A percentile compares a stretch with the other conserved stretches of the same genome.
These are phyloP conservation scores for Molossus alvarezi DNA, from an alignment of 2,797 vertebrate species.

Conservation along the genomic window DNA sequence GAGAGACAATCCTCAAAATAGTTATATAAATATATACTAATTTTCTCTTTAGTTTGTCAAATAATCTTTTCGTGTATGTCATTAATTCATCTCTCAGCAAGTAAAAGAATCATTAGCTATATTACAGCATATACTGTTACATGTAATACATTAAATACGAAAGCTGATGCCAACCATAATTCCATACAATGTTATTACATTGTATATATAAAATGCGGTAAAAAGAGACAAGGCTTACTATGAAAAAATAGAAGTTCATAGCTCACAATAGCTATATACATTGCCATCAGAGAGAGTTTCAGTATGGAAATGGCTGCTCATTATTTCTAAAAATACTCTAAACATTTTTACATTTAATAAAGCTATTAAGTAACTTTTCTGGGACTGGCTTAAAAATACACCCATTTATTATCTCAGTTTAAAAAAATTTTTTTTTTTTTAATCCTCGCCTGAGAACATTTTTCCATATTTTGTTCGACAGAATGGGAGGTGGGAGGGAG, in stretches of 20 bases:
- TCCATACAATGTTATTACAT: not conserved
- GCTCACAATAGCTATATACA: not conserved
- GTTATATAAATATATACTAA: not conserved
- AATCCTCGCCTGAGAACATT: too few relatives aligned
- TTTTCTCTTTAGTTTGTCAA: conserved; percentile 5
- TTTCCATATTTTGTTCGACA: too few relatives aligned
- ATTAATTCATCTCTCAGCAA: conserved; percentile 14
- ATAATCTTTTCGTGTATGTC: not conserved
- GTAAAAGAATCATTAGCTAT: not conserved
- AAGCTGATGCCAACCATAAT: not conserved
- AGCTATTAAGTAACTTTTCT: not conserved
- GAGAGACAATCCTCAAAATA: not conserved
- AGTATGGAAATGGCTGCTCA: not conserved
- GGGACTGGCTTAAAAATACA: not conserved
- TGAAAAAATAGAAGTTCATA: not conserved
- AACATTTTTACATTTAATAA: not conserved
- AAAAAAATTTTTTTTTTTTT: too few relatives aligned
- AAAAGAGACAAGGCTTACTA: not conserved
- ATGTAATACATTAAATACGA: not conserved
- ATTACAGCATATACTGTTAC: not conserved
- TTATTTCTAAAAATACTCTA: conserved; percentile 36
- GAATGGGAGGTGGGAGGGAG: too few relatives aligned
- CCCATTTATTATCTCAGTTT: not conserved
- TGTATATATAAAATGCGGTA: not conserved
- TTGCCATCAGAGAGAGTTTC: not conserved